Evolutionary conservation across 2,888 invertebrate genomes (phyloP).

Genomic region (Ormyrus rosae): DNA sequence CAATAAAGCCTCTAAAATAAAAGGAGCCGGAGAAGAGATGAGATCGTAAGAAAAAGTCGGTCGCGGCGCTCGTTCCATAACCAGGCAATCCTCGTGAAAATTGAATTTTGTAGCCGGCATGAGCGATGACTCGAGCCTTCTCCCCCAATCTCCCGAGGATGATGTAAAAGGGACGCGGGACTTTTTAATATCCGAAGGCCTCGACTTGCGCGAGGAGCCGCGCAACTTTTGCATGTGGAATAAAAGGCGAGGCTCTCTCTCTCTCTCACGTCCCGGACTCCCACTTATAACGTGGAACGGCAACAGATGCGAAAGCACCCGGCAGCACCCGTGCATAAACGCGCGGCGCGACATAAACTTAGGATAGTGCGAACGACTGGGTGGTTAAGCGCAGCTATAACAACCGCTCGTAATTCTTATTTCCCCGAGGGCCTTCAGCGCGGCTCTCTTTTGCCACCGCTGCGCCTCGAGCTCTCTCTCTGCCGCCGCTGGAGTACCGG

Average conservation of each 20-base stretch:
- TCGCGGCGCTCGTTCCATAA: neutral
- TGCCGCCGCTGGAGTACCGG: neutral
- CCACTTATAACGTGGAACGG: conserved; percentile 62
- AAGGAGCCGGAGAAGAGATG: neutral
- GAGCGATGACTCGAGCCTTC: conserved; percentile 33
- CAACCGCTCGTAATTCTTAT: conserved; percentile 62
- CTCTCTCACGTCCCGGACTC: neutral
- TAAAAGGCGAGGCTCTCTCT: neutral
- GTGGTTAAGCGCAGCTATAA: conserved; percentile 57
- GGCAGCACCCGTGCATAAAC: conserved; percentile 7
- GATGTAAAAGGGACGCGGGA: conserved; percentile 49
- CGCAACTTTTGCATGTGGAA: conserved; percentile 6
- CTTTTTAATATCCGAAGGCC: conserved; percentile 50
- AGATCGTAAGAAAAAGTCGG: conserved; percentile 14
- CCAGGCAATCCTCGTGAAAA: conserved; percentile 33
- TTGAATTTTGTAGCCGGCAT: conserved; percentile 39
- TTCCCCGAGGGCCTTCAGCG: conserved; percentile 31
- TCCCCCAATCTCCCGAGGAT: conserved; percentile 42
- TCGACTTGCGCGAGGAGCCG: conserved; percentile 21
- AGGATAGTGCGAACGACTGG: conserved; percentile 66
- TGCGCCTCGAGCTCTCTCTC: neutral
- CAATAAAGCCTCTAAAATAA: neutral
- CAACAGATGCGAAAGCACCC: conserved; percentile 65
- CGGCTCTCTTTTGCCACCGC: neutral
- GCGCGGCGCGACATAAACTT: conserved; percentile 63